Evolutionary conservation across 2,888 invertebrate species (phyloP).

Genomic region (Podabrus alpinus): DNA sequence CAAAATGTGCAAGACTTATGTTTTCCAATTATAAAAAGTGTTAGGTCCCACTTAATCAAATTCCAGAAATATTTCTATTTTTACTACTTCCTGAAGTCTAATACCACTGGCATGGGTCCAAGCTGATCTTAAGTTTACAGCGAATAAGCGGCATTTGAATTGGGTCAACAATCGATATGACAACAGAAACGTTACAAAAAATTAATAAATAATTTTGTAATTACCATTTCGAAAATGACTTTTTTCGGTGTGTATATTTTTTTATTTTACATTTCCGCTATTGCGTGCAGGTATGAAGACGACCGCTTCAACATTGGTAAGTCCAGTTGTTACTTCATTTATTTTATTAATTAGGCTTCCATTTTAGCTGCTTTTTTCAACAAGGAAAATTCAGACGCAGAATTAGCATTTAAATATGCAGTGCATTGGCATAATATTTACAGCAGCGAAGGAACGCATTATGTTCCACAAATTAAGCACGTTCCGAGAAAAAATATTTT

Average conservation of each 20-base stretch:
- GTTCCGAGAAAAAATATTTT: slow-evolving; percentile 47
- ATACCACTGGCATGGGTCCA: background rate
- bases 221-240: background rate
- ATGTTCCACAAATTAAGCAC: slow-evolving; percentile 32
- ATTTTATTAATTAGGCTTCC: background rate
- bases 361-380: slow-evolving; percentile 49
- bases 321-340: background rate
- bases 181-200: background rate
- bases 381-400: slow-evolving; percentile 59
- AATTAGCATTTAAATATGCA: slow-evolving; percentile 65
- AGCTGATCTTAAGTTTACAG: background rate
- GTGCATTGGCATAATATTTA: slow-evolving; percentile 56
- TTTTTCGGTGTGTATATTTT: background rate
- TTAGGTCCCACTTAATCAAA: background rate
- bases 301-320: background rate
- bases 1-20: background rate
- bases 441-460: slow-evolving; percentile 40
- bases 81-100: background rate
- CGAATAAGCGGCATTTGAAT: background rate
- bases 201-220: background rate
- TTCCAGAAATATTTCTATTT: background rate
- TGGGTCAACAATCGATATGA: background rate
- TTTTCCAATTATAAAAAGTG: background rate
- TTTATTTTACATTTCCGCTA: background rate
- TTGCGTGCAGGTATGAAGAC: background rate